Base-by-base conservation (phyloP, 1,140 invertebrate genomes). In the Brachionus asplanchnoidis region DNA sequence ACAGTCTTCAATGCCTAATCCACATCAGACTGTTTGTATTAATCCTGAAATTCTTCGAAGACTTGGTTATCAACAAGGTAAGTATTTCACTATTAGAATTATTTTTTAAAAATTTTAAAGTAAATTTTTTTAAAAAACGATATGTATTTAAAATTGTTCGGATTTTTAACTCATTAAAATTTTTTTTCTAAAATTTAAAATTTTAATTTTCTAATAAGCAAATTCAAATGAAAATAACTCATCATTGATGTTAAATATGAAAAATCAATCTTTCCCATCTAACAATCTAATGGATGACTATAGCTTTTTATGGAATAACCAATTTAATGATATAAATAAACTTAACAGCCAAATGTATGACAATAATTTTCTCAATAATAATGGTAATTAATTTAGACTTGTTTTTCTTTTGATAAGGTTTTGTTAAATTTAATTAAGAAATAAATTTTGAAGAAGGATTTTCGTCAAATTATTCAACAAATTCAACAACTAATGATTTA, bases 31-130 rank as follows among this genome's bases (percentile, higher is more conserved):
- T 26, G 73, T 77, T 50, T 77, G 73, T 23, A 77, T 77, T 26
- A 77, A 77, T 77, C 73, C 73, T 9, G 73, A 77, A 77, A 77
- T 77, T 46, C 20, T 77, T 6, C 42, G 73, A 50, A 46, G 73
- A 50, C 26, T 77, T 26, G 73, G 73, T 11, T 77, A 77, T 26
- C 44, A 77, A 77, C 44, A 77, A 50, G 23, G 40, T 50, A 77
- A 75, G 73, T 50, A 50, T 77, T 50, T n/a, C n/a, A 9, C 7
- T 9, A 26, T 68, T 9, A 68, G 3, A 68, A 32, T 36, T 7
- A 36, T 36, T 36, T 6, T 36, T 36, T 6, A 36, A 36, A 36
- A 36, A 36, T 6, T 36, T 36, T 3, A 36, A 3, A 28, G 2
- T 28, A 28, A 28, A 28, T 28, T 3, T 28, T n/a, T 28, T 28